Evolutionary conservation across 2,113 vertebrate species (phyloP).

Genomic region (Formicarius rufipectus): DNA sequence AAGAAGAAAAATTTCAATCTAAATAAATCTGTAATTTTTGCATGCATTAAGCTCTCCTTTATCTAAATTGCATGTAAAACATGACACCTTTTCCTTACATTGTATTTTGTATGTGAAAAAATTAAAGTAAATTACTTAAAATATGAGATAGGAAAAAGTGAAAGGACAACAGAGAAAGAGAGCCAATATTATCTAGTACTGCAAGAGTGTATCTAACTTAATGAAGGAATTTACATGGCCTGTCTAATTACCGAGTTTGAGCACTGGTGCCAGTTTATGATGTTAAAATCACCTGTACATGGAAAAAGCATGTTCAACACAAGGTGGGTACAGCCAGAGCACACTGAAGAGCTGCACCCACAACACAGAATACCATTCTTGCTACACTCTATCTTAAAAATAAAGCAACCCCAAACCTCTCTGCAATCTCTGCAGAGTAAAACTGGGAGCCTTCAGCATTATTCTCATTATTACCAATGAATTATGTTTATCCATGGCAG

Average conservation of each 20-base stretch:
- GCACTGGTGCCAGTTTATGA: not conserved
- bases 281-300: not conserved
- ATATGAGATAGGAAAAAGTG: not conserved
- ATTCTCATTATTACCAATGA: not conserved
- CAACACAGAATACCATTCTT: not conserved
- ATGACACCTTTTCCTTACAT: not conserved
- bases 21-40: not conserved
- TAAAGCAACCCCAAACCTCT: not conserved
- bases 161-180: not conserved
- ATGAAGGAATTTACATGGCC: not conserved
- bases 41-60: not conserved
- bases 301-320: not conserved
- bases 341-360: not conserved
- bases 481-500: not conserved
- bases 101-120: not conserved
- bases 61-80: not conserved
- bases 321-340: not conserved
- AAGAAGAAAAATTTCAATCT: not conserved
- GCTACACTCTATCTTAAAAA: not conserved
- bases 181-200: not conserved
- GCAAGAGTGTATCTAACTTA: not conserved
- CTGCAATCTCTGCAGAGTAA: not conserved
- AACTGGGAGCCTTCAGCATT: not conserved
- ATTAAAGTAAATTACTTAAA: not conserved
- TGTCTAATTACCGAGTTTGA: not conserved